These are phyloP conservation scores for Marisa cornuarietis DNA, from an alignment of 1,140 invertebrate species.

Conservation along the genomic window DNA sequence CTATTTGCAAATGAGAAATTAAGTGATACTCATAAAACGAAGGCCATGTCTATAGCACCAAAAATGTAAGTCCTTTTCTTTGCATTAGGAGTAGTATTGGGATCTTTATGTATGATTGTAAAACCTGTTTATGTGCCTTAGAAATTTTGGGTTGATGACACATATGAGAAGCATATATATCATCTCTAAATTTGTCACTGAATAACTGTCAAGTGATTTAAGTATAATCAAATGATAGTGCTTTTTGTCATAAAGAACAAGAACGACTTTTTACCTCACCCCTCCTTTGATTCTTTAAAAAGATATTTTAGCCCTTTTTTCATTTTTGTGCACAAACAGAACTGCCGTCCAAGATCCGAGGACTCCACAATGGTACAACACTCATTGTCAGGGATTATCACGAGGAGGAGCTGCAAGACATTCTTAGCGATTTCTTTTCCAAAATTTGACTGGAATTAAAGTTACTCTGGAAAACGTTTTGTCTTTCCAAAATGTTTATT, in stretches of 20 bases:
- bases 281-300: background rate
- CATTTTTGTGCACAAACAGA: background rate
- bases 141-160: too few relatives aligned
- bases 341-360: background rate
- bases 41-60: background rate
- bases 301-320: background rate
- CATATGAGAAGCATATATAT: too few relatives aligned
- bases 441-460: background rate
- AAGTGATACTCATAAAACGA: background rate
- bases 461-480: background rate
- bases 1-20: background rate
- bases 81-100: background rate
- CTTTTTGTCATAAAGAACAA: background rate
- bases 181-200: background rate
- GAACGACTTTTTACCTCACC: background rate
- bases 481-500: background rate
- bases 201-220: background rate
- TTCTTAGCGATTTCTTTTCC: background rate
- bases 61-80: background rate
- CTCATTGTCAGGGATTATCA: conserved; percentile 43
- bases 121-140: too few relatives aligned
- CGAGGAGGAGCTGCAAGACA: conserved; percentile 8
- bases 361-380: conserved; percentile 34
- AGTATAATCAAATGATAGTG: background rate
- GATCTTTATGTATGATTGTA: background rate